phyloP scores from a whole-genome alignment of 1,140 invertebrate genomes.

The Cotesia chilonis region DNA sequence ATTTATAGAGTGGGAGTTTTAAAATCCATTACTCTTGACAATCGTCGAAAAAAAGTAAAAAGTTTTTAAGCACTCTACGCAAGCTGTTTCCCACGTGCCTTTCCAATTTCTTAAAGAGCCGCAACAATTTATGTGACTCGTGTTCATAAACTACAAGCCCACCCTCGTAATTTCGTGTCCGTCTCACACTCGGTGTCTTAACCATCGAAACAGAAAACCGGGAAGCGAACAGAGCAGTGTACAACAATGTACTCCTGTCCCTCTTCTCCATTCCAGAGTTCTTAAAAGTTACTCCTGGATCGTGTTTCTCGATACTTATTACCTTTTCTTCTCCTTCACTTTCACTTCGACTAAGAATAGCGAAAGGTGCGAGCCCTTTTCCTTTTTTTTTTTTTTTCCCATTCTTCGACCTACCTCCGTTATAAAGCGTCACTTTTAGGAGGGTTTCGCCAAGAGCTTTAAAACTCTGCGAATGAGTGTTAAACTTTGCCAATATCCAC shows the following conservation, averaged over 20 bases:
- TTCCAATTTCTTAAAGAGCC: constrained; percentile 68
- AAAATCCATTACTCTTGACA: constrained; percentile 8
- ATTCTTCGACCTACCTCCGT: neutral
- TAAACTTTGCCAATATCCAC: constrained; percentile 61
- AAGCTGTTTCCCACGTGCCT: constrained; percentile 63
- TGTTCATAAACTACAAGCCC: constrained; percentile 65
- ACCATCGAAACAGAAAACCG: constrained; percentile 31
- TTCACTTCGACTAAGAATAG: neutral
- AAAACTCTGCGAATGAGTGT: constrained; percentile 37
- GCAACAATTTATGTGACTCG: constrained; percentile 67
- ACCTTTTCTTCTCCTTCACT: constrained; percentile 48
- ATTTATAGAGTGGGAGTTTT: constrained; percentile 19
- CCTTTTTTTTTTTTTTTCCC: neutral
- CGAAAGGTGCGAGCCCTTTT: constrained; percentile 22
- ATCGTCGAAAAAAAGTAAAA: constrained; percentile 48
- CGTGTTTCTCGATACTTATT: constrained; percentile 65
- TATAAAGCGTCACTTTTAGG: constrained; percentile 36
- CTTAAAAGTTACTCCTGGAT: constrained; percentile 60
- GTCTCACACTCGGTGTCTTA: constrained; percentile 17
- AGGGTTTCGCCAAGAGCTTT: constrained; percentile 6
- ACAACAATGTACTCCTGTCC: constrained; percentile 3
- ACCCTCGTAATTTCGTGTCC: constrained; percentile 32
- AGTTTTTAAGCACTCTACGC: constrained; percentile 62
- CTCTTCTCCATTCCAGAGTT: constrained; percentile 39
- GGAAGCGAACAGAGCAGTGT: neutral